A percentile compares a stretch with the other conserved stretches of the same genome.
These are phyloP conservation scores for Polietes domitor DNA, from an alignment of 2,888 invertebrate genomes.

Conservation along the genomic window DNA sequence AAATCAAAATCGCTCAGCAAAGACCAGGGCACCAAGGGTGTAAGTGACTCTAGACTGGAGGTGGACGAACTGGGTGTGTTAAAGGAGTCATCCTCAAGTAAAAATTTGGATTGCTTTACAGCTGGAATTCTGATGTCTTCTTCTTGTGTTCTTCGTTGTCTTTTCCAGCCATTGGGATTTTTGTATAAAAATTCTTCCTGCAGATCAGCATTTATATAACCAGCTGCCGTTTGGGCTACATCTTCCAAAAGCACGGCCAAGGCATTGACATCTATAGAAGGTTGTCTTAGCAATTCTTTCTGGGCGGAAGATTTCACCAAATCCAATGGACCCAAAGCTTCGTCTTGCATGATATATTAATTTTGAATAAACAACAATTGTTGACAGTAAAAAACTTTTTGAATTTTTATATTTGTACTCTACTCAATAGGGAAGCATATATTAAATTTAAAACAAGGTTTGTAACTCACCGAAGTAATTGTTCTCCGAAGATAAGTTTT, in stretches of 20 bases:
- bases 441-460: too few species aligned
- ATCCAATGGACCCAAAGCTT: slow-evolving; percentile 56
- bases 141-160: neutral
- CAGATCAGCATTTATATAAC: slow-evolving; percentile 70
- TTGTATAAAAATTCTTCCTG: slow-evolving; percentile 72
- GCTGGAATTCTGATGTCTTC: neutral
- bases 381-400: too few species aligned
- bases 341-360: neutral
- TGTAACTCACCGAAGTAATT: too few species aligned
- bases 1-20: slow-evolving; percentile 72
- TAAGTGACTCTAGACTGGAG: neutral
- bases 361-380: neutral
- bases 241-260: slow-evolving; percentile 47
- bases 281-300: neutral
- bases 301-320: slow-evolving; percentile 27
- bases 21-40: slow-evolving; percentile 51
- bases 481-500: too few species aligned
- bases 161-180: slow-evolving; percentile 56
- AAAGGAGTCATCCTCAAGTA: neutral
- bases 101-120: neutral
- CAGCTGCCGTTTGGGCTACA: slow-evolving; percentile 69
- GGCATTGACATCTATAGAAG: neutral
- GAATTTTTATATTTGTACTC: too few species aligned
- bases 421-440: too few species aligned
- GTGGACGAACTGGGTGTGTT: neutral